Conservation (phyloP, 2,113 vertebrate species). For the Hydrochoerus hydrochaeris region DNA sequence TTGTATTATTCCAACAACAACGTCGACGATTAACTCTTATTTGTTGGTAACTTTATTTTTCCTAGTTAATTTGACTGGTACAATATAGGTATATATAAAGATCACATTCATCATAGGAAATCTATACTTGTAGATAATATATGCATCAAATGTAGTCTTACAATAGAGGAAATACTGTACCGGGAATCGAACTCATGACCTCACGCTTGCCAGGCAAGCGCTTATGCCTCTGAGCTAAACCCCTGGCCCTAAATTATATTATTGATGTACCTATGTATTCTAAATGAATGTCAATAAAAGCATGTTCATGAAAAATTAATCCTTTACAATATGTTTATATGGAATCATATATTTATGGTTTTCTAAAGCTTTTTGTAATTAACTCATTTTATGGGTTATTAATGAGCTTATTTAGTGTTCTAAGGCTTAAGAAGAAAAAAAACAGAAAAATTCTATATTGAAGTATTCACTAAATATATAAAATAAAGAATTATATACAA, state of each 20-base stretch:
- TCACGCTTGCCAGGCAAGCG: no score
- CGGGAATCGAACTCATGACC: no score
- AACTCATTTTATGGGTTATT: not conserved
- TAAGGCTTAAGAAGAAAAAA: not conserved
- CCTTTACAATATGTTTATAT: not conserved
- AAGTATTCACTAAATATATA: not conserved
- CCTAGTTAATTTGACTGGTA: not conserved
- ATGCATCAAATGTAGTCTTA: conserved; percentile 29
- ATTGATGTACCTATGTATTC: not conserved
- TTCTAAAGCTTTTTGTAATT: conserved; percentile 42
- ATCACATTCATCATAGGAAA: not conserved
- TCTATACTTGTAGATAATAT: not conserved
- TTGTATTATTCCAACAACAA: conserved; percentile 19
- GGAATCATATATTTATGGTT: conserved; percentile 5
- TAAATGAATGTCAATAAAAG: conserved; percentile 48
- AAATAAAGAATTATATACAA: not conserved
- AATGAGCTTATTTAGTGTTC: not conserved
- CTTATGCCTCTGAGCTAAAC: no score
- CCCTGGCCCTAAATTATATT: conserved; percentile 20
- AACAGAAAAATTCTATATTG: not conserved
- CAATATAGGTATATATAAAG: not conserved
- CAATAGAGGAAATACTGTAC: conserved; percentile 43
- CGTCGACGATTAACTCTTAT: not conserved
- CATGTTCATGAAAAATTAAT: conserved; percentile 52
- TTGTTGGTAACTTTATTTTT: conserved; percentile 42